phyloP scores from a whole-genome alignment of 2,888 invertebrate species.

The Omphaloscelis lunosa region DNA sequence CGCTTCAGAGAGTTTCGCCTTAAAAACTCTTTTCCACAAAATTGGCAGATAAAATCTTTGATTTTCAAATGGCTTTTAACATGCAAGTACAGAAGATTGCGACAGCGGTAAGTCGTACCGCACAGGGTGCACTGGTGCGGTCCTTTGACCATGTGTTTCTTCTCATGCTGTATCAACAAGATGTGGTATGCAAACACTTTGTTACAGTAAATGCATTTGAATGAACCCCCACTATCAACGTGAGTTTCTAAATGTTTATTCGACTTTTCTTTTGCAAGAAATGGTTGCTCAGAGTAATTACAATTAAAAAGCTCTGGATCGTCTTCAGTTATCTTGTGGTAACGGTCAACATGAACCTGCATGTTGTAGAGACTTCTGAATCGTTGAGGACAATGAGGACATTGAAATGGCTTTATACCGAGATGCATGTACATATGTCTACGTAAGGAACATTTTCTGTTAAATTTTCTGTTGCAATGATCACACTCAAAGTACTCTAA shows the following conservation, averaged over 20 bases:
- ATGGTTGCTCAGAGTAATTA: slow-evolving; percentile 94
- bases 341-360: slow-evolving; percentile 91
- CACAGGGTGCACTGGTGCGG: slow-evolving; percentile 94
- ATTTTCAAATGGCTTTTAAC: slow-evolving; percentile 93
- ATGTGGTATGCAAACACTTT: slow-evolving; percentile 79
- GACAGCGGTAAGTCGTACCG: slow-evolving; percentile 93
- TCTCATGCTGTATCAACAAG: slow-evolving; percentile 92
- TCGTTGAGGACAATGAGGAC: slow-evolving; percentile 91
- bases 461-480: slow-evolving; percentile 92
- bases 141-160: slow-evolving; percentile 93
- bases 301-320: slow-evolving; percentile 91
- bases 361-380: slow-evolving; percentile 92
- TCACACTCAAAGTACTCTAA: slow-evolving; percentile 87
- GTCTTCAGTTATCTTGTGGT: slow-evolving; percentile 83
- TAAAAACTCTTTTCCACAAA: slow-evolving; percentile 95
- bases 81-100: slow-evolving; percentile 92
- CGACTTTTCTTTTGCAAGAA: slow-evolving; percentile 94
- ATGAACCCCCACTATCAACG: slow-evolving; percentile 84
- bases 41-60: slow-evolving; percentile 94
- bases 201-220: slow-evolving; percentile 93
- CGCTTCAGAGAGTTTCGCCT: slow-evolving; percentile 94
- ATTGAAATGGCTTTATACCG: slow-evolving; percentile 91
- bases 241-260: slow-evolving; percentile 94
- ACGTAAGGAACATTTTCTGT: slow-evolving; percentile 92
- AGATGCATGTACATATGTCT: slow-evolving; percentile 93